phyloP scores from a whole-genome alignment of 2,888 invertebrate genomes.

The Fissipunctia ypsillon region DNA sequence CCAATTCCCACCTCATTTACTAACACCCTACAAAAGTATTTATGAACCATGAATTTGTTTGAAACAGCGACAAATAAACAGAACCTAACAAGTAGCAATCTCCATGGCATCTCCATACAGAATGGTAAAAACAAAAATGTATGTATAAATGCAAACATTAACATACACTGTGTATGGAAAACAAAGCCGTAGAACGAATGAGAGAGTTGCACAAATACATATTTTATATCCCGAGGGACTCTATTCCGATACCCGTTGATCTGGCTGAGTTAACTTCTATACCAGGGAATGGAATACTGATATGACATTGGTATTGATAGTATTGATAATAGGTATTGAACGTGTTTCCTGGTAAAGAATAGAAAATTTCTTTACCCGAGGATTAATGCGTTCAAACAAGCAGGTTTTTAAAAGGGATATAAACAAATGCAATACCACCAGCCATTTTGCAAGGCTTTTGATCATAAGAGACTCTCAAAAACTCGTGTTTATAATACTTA shows the following conservation, averaged over 20 bases:
- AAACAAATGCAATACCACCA: neutral
- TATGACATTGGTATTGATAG: slow-evolving; percentile 2
- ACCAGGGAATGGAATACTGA: slow-evolving; percentile 9
- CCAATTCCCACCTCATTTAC: slow-evolving; percentile 5
- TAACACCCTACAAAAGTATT: slow-evolving; percentile 17
- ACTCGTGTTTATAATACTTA: neutral
- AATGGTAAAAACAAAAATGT: slow-evolving; percentile 43
- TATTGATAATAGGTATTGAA: too few species aligned
- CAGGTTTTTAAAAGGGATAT: neutral
- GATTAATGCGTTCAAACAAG: neutral
- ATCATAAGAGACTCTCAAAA: neutral
- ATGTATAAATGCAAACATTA: slow-evolving; percentile 43
- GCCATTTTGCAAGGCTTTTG: neutral
- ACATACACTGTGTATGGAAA: slow-evolving; percentile 30
- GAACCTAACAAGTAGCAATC: slow-evolving; percentile 33
- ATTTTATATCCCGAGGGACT: slow-evolving; percentile 41
- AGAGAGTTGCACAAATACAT: slow-evolving; percentile 50
- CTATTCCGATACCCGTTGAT: slow-evolving; percentile 33
- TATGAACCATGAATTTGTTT: slow-evolving; percentile 24
- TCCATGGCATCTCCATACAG: slow-evolving; percentile 51
- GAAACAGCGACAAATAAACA: slow-evolving; percentile 30
- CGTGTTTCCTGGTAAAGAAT: neutral
- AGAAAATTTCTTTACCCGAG: neutral
- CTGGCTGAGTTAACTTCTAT: slow-evolving; percentile 30
- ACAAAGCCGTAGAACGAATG: slow-evolving; percentile 40